These are phyloP conservation scores for Coboldia fuscipes DNA, from an alignment of 1,140 invertebrate genomes.

Conservation along the genomic window DNA sequence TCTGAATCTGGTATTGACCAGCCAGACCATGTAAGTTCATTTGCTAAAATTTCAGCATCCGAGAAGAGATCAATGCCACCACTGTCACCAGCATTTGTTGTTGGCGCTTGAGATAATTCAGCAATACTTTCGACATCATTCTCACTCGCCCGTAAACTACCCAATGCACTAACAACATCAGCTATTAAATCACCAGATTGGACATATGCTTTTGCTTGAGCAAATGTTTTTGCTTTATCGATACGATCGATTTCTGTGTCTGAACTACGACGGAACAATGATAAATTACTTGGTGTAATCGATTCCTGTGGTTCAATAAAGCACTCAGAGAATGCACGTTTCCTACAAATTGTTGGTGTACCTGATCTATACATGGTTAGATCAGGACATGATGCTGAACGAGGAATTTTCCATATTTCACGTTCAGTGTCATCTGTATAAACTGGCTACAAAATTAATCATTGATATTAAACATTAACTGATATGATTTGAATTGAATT, in stretches of 20 bases:
- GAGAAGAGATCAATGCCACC: conserved; percentile 36
- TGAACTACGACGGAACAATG: conserved; percentile 36
- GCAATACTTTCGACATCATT: conserved; percentile 14
- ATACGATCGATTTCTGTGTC: conserved; percentile 54
- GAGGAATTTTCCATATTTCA: conserved; percentile 7
- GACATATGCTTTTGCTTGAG: conserved; percentile 29
- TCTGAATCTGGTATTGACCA: conserved; percentile 29
- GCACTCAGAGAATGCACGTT: conserved; percentile 37
- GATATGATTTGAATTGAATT: background rate
- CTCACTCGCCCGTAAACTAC: conserved; percentile 30
- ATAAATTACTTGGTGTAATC: background rate
- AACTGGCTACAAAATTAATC: conserved; percentile 10
- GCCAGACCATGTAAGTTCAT: conserved; percentile 29
- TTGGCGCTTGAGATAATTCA: too few relatives aligned
- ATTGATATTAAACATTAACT: background rate
- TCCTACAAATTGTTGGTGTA: conserved; percentile 25
- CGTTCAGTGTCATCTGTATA: conserved; percentile 13
- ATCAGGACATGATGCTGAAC: conserved; percentile 34
- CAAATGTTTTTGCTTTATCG: conserved; percentile 53
- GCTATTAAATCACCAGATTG: conserved; percentile 49
- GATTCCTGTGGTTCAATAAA: conserved; percentile 16
- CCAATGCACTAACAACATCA: conserved; percentile 48
- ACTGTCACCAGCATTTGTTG: conserved; percentile 4
- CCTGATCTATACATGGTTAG: conserved; percentile 27
- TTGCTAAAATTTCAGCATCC: conserved; percentile 42